Percentiles rank a stretch among this genome's conserved stretches.
Conservation (phyloP, 2,888 invertebrate genomes). For the Rhabditophanes sp. region DNA sequence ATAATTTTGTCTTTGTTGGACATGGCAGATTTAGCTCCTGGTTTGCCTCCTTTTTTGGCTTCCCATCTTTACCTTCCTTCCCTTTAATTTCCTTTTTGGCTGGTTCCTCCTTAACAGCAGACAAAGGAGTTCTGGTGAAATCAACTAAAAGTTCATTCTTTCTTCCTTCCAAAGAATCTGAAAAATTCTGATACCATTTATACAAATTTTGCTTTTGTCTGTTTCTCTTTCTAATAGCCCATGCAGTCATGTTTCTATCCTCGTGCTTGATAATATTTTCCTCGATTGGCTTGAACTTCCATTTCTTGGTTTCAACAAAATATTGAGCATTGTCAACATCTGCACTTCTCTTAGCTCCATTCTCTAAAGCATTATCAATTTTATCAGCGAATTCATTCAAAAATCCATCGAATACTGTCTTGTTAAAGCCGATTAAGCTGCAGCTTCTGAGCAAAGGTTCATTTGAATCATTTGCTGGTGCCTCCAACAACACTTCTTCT, state of each 20-base stretch:
- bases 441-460: neutral
- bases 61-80: slow-evolving; percentile 17
- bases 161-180: slow-evolving; percentile 38
- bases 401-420: neutral
- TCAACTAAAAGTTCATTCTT: slow-evolving; percentile 33
- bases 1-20: too few species aligned
- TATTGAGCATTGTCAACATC: slow-evolving; percentile 19
- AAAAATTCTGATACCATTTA: slow-evolving; percentile 38
- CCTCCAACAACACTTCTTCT: slow-evolving; percentile 28
- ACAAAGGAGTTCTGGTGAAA: slow-evolving; percentile 34
- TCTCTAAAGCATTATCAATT: neutral
- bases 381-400: neutral
- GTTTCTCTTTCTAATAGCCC: slow-evolving; percentile 21
- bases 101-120: slow-evolving; percentile 16
- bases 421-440: neutral
- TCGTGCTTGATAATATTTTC: slow-evolving; percentile 19
- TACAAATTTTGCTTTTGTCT: slow-evolving; percentile 20
- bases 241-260: slow-evolving; percentile 14
- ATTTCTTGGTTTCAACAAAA: slow-evolving; percentile 16
- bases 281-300: slow-evolving; percentile 29
- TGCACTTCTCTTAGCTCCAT: too few species aligned
- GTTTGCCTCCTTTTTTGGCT: slow-evolving; percentile 7
- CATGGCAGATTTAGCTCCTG: slow-evolving; percentile 2
- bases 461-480: too few species aligned
- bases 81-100: slow-evolving; percentile 15